Evolutionary conservation across 2,888 invertebrate genomes (phyloP).

Genomic region (Drosophila emarginata): DNA sequence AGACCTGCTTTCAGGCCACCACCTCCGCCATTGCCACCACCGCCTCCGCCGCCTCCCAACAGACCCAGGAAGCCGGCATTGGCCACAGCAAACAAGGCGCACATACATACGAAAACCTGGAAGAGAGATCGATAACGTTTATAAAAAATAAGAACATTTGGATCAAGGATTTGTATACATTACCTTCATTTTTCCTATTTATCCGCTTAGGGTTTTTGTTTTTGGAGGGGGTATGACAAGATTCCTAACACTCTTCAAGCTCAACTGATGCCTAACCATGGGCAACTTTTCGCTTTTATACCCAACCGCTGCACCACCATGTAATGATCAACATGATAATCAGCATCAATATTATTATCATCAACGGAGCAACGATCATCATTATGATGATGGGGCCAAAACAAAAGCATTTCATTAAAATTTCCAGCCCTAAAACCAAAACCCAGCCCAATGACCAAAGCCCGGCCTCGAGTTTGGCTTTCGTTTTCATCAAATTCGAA

Average conservation of each 20-base stretch:
- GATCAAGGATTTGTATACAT: background rate
- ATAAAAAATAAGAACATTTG: background rate
- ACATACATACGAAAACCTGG: constrained; percentile 72
- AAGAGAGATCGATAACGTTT: background rate
- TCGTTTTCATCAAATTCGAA: constrained; percentile 31
- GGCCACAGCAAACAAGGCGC: constrained; percentile 68
- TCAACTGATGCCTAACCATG: constrained; percentile 63
- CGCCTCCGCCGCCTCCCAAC: constrained; percentile 55
- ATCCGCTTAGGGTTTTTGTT: constrained; percentile 32
- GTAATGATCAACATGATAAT: constrained; percentile 35
- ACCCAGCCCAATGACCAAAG: constrained; percentile 15
- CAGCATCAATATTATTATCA: constrained; percentile 34
- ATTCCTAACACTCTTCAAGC: constrained; percentile 43
- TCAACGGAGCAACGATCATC: constrained; percentile 45
- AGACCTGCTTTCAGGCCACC: constrained; percentile 44
- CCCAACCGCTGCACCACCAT: constrained; percentile 26
- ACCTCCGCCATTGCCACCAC: constrained; percentile 43
- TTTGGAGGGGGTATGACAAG: constrained; percentile 30
- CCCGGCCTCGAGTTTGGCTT: constrained; percentile 34
- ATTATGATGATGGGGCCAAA: constrained; percentile 18
- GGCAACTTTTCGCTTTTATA: constrained; percentile 64
- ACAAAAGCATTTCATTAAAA: constrained; percentile 72
- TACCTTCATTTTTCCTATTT: constrained; percentile 69
- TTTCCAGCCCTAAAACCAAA: constrained; percentile 52
- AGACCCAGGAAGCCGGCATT: constrained; percentile 74